Conservation (phyloP, 53 echinoderm and acorn worm species). For the Henricia sp. region DNA sequence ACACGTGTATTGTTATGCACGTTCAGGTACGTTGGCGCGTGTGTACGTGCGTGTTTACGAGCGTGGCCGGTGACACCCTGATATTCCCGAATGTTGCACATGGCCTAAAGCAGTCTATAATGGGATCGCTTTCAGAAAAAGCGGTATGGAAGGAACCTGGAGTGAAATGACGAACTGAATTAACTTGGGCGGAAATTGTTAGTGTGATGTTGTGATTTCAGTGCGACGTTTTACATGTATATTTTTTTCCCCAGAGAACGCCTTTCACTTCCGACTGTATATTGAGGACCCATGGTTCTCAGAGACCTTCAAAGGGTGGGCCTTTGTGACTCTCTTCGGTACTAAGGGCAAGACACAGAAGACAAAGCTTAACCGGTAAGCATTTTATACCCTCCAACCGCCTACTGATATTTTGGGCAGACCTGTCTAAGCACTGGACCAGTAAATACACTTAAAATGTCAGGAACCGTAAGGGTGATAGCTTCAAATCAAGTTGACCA, state of each 20-base stretch:
- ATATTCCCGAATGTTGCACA: no score
- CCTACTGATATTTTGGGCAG: background rate
- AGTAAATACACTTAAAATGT: no score
- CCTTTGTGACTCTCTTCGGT: slow-evolving; percentile 48
- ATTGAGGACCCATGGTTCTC: slow-evolving; percentile 55
- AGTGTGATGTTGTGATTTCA: background rate
- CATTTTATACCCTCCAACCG: background rate
- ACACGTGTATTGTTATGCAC: no score
- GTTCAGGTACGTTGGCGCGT: no score
- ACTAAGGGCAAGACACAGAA: slow-evolving; percentile 19
- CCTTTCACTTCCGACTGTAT: slow-evolving; percentile 41
- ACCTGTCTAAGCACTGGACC: no score
- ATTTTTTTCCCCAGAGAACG: slow-evolving; percentile 18
- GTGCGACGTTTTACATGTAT: background rate
- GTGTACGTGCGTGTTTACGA: no score
- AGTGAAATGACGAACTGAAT: background rate
- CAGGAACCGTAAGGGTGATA: no score
- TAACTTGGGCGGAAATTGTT: background rate
- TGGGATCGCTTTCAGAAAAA: no score
- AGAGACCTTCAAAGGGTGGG: slow-evolving; percentile 53
- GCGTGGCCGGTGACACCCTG: no score
- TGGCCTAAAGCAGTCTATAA: no score
- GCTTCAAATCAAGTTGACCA: no score
- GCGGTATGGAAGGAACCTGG: no score
- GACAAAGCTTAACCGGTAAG: slow-evolving; percentile 48